Base-by-base conservation (phyloP, 2,888 invertebrate species). In the Gibbula magus region DNA sequence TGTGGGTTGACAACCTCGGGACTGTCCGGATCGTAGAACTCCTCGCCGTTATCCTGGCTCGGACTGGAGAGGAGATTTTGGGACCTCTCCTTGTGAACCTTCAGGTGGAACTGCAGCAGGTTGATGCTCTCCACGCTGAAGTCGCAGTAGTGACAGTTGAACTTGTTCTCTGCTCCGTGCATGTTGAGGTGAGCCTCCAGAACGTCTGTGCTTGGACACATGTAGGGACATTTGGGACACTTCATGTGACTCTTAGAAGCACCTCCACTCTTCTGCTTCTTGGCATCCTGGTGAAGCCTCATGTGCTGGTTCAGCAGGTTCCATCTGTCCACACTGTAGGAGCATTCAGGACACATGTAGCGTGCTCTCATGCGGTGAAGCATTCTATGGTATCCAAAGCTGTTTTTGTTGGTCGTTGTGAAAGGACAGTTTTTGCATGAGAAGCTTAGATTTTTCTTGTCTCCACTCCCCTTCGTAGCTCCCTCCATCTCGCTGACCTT, bases 221-320 rank as follows among this genome's bases (percentile, higher is more conserved):
- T 86, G 79, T 88, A 89, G 7, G 89, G 89, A 83, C 90, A 89
- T 13, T 86, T 82, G 52, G 86, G 87, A 82, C 89, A 89, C n/a
- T 80, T 77, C 25, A 83, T 83, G 20, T 83, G 78, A 67, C 85
- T 86, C 56, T 39, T 18, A 0, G 13, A 35, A 32, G 13, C 51
- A 32, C n/a, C 29, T 8, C 54, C 61, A 56, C 45, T 20, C 67
- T 32, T 29, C 32, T 75, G 53, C 22, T 51, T 75, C 53, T 75
- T 75, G 45, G 75, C 25, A 20, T n/a, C 79, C 67, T 52, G 70
- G 81, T 89, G 89, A 29, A 89, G 85, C 51, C 86, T 82, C 84
- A 88, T 88, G 79, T 91, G 91, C 75, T 91, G 89, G 25, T 86
- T 82, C 10, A 91, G 83, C 0, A 88, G 84, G n/a, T 84, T 87